Conservation (phyloP, 2,113 vertebrate species). For the Nerophis ophidion region DNA sequence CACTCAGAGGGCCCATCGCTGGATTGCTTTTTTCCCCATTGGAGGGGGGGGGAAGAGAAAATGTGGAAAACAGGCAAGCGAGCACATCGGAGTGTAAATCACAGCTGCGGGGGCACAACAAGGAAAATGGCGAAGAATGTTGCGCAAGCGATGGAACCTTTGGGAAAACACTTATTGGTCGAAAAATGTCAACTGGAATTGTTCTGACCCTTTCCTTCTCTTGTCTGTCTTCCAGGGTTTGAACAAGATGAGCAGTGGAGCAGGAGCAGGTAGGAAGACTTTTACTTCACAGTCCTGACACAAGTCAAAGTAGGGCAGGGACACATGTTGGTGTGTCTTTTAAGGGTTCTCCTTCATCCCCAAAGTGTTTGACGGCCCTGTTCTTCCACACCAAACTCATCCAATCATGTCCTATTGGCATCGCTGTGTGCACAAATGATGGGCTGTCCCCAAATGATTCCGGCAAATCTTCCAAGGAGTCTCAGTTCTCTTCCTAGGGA, state of each 20-base stretch:
- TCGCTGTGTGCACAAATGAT: no score
- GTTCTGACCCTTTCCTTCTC: slow-evolving; percentile 4
- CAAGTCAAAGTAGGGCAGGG: no score
- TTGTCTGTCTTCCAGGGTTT: slow-evolving; percentile 72
- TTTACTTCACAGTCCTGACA: no score
- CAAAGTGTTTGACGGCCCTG: background rate
- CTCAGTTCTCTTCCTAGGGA: no score
- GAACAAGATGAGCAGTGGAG: slow-evolving; percentile 65
- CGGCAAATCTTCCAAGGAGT: no score
- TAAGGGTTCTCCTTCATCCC: background rate
- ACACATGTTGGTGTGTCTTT: no score
- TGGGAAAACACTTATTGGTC: no score
- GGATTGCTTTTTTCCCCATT: slow-evolving; percentile 1
- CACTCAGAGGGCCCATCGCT: background rate
- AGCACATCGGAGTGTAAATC: slow-evolving; percentile 43
- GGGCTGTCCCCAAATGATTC: no score
- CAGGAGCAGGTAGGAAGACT: slow-evolving; percentile 73
- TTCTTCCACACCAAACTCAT: background rate
- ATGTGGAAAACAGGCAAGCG: slow-evolving; percentile 28
- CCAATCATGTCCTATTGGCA: no score
- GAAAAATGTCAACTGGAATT: no score
- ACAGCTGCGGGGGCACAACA: slow-evolving; percentile 24
- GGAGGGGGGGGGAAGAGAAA: slow-evolving; percentile 18
- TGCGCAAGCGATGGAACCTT: background rate
- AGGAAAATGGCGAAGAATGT: slow-evolving; percentile 25